Percentiles rank a stretch among this genome's conserved stretches.
phyloP scores from a whole-genome alignment of 2,797 vertebrate genomes.

The Pelobates cultripes region DNA sequence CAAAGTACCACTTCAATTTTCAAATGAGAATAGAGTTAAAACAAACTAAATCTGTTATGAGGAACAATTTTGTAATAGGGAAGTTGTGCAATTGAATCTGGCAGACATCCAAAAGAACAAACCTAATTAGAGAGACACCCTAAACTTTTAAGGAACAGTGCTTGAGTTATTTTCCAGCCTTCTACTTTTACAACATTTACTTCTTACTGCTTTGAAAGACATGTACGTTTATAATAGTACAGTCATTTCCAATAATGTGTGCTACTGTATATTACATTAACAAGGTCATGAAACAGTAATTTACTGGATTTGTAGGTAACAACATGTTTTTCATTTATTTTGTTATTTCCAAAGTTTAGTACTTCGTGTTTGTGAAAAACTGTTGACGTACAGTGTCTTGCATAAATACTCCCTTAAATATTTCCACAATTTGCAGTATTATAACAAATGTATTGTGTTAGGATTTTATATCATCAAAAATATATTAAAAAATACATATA shows the following conservation, averaged over 20 bases:
- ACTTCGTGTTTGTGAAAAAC: background rate
- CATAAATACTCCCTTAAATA: too few relatives aligned
- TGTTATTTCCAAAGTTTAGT: slow-evolving; percentile 17
- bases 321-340: slow-evolving; percentile 18
- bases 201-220: background rate
- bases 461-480: too few relatives aligned
- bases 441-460: too few relatives aligned
- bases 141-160: slow-evolving; percentile 1
- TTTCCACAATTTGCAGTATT: too few relatives aligned
- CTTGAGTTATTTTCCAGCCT: background rate
- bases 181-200: background rate
- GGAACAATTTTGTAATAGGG: background rate
- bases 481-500: too few relatives aligned
- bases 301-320: slow-evolving; percentile 25
- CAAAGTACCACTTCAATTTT: too few relatives aligned
- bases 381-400: background rate
- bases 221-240: slow-evolving; percentile 1
- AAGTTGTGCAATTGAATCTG: slow-evolving; percentile 10
- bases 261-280: slow-evolving; percentile 36
- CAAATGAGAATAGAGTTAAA: too few relatives aligned
- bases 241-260: slow-evolving; percentile 34
- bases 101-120: slow-evolving; percentile 18
- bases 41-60: too few relatives aligned
- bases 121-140: slow-evolving; percentile 2
- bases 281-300: slow-evolving; percentile 25